Percentiles rank a stretch among this genome's conserved stretches.
phyloP scores from a whole-genome alignment of 2,888 invertebrate species.

The Tinea pellionella region DNA sequence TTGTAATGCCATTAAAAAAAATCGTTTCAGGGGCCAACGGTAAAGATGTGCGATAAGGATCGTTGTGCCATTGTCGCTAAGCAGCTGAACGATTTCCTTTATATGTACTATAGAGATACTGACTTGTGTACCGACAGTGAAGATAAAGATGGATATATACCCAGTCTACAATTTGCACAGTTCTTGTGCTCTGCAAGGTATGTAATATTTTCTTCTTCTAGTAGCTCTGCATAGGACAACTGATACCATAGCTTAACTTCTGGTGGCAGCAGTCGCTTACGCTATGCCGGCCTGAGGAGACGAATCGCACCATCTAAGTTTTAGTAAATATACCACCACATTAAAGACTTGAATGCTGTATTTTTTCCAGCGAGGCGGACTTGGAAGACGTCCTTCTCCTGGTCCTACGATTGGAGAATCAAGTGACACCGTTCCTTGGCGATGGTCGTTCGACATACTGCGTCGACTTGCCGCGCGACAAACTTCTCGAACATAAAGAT shows the following conservation, averaged over 20 bases:
- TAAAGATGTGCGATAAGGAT: slow-evolving; percentile 82
- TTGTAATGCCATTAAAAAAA: too few relatives aligned
- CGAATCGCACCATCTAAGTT: too few relatives aligned
- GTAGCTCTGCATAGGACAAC: too few relatives aligned
- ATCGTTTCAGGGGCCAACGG: slow-evolving; percentile 74
- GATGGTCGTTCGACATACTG: slow-evolving; percentile 56
- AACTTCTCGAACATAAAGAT: slow-evolving; percentile 18
- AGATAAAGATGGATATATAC: slow-evolving; percentile 70
- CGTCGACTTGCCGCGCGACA: slow-evolving; percentile 47
- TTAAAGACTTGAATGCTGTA: neutral
- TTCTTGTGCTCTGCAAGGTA: slow-evolving; percentile 59
- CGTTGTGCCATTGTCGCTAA: slow-evolving; percentile 86
- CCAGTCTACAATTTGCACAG: slow-evolving; percentile 60
- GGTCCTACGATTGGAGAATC: slow-evolving; percentile 69
- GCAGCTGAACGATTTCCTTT: slow-evolving; percentile 85
- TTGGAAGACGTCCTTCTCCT: slow-evolving; percentile 77
- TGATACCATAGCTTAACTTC: too few relatives aligned
- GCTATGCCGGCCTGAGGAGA: too few relatives aligned
- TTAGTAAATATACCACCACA: too few relatives aligned
- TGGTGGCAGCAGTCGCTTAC: too few relatives aligned
- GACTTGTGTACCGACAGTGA: slow-evolving; percentile 80
- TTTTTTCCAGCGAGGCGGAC: slow-evolving; percentile 73
- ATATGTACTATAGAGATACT: slow-evolving; percentile 85
- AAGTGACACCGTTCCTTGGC: slow-evolving; percentile 71
- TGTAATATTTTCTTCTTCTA: slow-evolving; percentile 16